A percentile compares a stretch with the other conserved stretches of the same genome.
Evolutionary conservation across 2,113 vertebrate species (phyloP).

Genomic region (Brienomyrus brachyistius): DNA sequence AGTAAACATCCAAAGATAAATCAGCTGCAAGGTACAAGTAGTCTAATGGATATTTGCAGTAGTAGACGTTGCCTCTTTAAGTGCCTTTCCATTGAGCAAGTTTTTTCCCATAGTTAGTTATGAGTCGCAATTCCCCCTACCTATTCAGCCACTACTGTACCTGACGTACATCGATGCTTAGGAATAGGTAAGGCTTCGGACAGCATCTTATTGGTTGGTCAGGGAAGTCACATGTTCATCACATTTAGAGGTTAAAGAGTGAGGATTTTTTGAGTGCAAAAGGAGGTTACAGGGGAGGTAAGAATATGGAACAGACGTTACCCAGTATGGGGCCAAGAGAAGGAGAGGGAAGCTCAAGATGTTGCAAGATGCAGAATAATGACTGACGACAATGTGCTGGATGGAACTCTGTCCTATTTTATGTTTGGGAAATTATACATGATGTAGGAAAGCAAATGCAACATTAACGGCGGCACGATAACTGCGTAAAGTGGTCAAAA

Average conservation of each 20-base stretch:
- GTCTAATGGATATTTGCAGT: slow-evolving; percentile 18
- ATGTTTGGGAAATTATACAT: neutral
- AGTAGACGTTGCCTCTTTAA: slow-evolving; percentile 15
- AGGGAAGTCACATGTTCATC: neutral
- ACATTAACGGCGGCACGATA: neutral
- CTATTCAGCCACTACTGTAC: neutral
- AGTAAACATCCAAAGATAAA: slow-evolving; percentile 38
- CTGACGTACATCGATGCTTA: neutral
- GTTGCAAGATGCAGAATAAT: neutral
- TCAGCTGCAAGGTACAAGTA: slow-evolving; percentile 23
- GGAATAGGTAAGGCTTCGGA: neutral
- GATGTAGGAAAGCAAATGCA: neutral
- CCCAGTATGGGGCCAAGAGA: neutral
- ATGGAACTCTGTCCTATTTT: neutral
- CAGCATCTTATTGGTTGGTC: neutral
- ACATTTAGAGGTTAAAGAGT: neutral
- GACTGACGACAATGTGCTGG: neutral
- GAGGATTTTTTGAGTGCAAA: neutral
- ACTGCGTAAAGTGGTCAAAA: neutral
- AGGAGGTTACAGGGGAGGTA: neutral
- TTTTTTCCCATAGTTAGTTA: slow-evolving; percentile 25
- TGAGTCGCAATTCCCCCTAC: neutral
- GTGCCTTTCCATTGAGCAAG: slow-evolving; percentile 16
- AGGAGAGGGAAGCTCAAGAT: neutral
- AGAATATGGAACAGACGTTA: neutral